phyloP scores from a whole-genome alignment of 2,888 invertebrate species.

The Dastarcus helophoroides region DNA sequence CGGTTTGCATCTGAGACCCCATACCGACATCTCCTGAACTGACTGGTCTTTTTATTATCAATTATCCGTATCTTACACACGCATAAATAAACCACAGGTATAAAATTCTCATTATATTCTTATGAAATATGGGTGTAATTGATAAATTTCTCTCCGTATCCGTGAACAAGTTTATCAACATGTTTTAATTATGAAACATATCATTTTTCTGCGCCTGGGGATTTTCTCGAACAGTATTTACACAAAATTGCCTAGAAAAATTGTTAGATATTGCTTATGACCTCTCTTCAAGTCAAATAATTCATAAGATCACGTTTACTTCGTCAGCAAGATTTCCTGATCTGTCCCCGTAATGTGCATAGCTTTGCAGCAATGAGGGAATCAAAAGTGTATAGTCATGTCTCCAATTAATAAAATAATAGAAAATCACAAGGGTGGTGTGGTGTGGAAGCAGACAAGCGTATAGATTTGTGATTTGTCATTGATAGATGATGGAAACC shows the following conservation, averaged over 20 bases:
- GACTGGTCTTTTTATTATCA: constrained; percentile 28
- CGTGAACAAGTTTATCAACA: constrained; percentile 16
- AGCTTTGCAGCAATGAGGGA: constrained; percentile 1
- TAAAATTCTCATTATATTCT: constrained; percentile 31
- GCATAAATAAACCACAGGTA: constrained; percentile 30
- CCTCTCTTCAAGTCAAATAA: too few species aligned
- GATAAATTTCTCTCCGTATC: constrained; percentile 21
- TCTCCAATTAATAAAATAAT: constrained; percentile 19
- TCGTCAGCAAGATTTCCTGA: too few species aligned
- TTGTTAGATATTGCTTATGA: too few species aligned
- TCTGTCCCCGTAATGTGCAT: too few species aligned
- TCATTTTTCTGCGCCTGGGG: too few species aligned
- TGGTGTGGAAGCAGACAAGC: constrained; percentile 21
- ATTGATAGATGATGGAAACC: constrained; percentile 36
- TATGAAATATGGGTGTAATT: constrained; percentile 31
- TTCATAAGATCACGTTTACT: too few species aligned
- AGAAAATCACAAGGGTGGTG: constrained; percentile 17
- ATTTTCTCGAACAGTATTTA: too few species aligned
- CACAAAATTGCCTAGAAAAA: too few species aligned
- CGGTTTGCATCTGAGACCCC: constrained; percentile 13
- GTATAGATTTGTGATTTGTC: constrained; percentile 36
- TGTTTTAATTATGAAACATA: too few species aligned
- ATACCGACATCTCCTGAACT: constrained; percentile 17
- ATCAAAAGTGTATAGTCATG: constrained; percentile 13
- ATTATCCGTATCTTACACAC: constrained; percentile 31